Evolutionary conservation across 2,113 vertebrate species (phyloP).

Genomic region (Oreochromis spilurus): DNA sequence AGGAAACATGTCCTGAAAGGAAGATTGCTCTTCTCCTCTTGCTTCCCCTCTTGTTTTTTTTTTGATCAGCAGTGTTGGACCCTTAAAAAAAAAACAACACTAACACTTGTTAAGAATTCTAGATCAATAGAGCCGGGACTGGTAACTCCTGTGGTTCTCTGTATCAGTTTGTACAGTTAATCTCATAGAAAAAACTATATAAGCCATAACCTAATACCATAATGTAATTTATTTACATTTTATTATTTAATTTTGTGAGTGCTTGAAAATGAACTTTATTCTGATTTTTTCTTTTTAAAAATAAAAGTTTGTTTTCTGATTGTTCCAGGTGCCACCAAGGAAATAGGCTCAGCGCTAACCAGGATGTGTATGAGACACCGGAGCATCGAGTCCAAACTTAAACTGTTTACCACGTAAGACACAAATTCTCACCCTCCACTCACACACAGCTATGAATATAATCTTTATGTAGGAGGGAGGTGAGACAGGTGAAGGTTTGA

Average conservation of each 20-base stretch:
- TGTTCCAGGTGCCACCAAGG: constrained; percentile 76
- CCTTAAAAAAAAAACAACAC: not conserved
- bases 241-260: not conserved
- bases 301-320: not conserved
- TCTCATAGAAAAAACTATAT: not conserved
- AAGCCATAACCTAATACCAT: not conserved
- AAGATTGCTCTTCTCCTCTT: not conserved
- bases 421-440: not conserved
- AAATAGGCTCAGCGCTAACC: constrained; percentile 79
- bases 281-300: not conserved
- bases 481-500: constrained; percentile 1
- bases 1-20: not conserved
- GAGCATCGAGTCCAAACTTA: constrained; percentile 81
- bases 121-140: not conserved
- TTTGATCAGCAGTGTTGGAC: not conserved
- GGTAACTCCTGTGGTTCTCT: not conserved
- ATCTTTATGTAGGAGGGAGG: not conserved
- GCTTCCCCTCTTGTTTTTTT: not conserved
- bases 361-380: constrained; percentile 83
- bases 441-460: not conserved
- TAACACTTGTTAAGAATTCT: not conserved
- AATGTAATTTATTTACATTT: not conserved
- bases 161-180: not conserved
- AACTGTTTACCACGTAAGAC: constrained; percentile 78
- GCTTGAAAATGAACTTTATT: not conserved